These are phyloP conservation scores for Ctenomys sociabilis DNA, from an alignment of 2,113 vertebrate genomes.

Conservation along the genomic window DNA sequence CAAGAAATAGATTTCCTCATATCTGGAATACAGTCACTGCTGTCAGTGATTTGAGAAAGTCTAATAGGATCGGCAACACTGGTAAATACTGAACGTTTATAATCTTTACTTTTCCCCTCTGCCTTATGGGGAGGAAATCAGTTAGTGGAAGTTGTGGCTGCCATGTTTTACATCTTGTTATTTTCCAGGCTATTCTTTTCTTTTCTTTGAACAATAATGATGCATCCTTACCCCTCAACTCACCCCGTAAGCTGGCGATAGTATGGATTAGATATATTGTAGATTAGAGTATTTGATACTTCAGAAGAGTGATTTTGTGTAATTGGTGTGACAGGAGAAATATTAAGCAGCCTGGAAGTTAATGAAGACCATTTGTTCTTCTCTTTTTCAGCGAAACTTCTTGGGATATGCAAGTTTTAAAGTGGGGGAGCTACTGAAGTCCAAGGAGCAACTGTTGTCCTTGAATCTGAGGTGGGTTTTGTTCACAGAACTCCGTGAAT, in stretches of 20 bases:
- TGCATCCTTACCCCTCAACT: not conserved
- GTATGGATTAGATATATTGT: not conserved
- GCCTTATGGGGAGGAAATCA: constrained; percentile 1
- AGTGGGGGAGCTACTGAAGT: constrained; percentile 93
- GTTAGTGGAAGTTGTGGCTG: not conserved
- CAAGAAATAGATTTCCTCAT: constrained; percentile 70
- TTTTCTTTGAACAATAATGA: constrained; percentile 58
- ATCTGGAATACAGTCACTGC: constrained; percentile 64
- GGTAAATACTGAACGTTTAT: constrained; percentile 56
- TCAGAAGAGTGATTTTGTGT: constrained; percentile 48
- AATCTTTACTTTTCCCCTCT: constrained; percentile 38
- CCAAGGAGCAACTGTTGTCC: constrained; percentile 93
- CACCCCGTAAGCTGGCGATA: not conserved
- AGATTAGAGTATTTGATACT: not conserved
- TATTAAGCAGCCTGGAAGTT: not conserved
- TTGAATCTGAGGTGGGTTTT: constrained; percentile 93
- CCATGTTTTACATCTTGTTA: not conserved
- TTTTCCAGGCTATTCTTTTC: constrained; percentile 45
- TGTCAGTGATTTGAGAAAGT: constrained; percentile 69
- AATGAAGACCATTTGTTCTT: constrained; percentile 68
- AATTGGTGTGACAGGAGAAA: not conserved
- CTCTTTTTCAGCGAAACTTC: constrained; percentile 91
- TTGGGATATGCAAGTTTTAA: constrained; percentile 95
- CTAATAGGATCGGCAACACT: not conserved
- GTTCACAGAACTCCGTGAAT: not conserved